phyloP scores from a whole-genome alignment of 23 tunicate species.

The Ciona savignyi region DNA sequence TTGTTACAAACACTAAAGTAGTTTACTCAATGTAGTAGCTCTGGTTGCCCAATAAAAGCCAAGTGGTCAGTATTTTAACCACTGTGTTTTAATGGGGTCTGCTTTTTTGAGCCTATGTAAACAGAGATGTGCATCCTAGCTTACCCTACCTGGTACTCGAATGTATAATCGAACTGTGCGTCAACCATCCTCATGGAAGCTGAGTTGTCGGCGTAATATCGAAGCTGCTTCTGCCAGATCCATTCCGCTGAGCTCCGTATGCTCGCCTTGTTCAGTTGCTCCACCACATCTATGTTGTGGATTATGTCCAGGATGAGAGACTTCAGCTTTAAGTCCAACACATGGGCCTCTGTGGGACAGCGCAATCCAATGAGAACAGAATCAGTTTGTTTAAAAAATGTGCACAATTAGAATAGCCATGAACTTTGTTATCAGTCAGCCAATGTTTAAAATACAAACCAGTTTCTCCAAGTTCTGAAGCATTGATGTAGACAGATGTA shows the following conservation, averaged over 20 bases:
- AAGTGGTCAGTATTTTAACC: too few relatives aligned
- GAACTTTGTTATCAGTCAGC: too few relatives aligned
- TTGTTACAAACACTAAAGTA: too few relatives aligned
- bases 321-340: slow-evolving; percentile 62
- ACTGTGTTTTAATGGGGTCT: too few relatives aligned
- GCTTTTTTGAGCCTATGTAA: neutral
- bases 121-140: neutral
- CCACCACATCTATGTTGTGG: slow-evolving; percentile 80
- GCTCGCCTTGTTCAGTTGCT: slow-evolving; percentile 32
- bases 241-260: slow-evolving; percentile 41
- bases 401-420: too few relatives aligned
- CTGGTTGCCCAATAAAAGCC: too few relatives aligned
- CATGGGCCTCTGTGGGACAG: slow-evolving; percentile 47
- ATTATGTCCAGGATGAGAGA: slow-evolving; percentile 87
- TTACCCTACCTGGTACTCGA: slow-evolving; percentile 70
- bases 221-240: slow-evolving; percentile 92
- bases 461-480: slow-evolving; percentile 38
- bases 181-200: slow-evolving; percentile 81
- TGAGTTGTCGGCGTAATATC: slow-evolving; percentile 32
- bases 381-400: neutral
- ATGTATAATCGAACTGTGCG: slow-evolving; percentile 74
- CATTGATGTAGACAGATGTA: slow-evolving; percentile 51
- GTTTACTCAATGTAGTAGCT: too few relatives aligned
- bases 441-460: slow-evolving; percentile 11
- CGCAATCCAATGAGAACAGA: too few relatives aligned